Conservation (phyloP, 2,113 vertebrate genomes). For the Tychaedon coryphoeus region DNA sequence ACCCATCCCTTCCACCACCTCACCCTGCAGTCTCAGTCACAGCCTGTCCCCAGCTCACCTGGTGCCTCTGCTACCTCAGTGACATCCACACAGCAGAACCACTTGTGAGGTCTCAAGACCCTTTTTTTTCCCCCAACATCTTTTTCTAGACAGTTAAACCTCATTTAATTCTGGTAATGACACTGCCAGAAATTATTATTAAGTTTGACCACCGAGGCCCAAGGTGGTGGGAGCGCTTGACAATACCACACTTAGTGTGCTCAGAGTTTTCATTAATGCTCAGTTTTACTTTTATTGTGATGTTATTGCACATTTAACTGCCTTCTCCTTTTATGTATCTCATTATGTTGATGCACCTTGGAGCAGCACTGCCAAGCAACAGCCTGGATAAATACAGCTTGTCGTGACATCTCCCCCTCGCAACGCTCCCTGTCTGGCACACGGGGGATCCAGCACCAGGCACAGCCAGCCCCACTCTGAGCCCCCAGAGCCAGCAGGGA, state of each 20-base stretch:
- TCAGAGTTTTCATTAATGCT: constrained; percentile 45
- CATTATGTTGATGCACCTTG: constrained; percentile 51
- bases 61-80: neutral
- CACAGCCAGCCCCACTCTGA: neutral
- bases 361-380: constrained; percentile 42
- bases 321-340: constrained; percentile 51
- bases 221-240: neutral
- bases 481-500: neutral
- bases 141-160: neutral
- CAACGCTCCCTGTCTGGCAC: neutral
- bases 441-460: neutral
- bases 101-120: neutral
- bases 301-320: constrained; percentile 45
- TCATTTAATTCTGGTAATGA: neutral
- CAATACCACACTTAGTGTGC: neutral
- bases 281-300: constrained; percentile 47
- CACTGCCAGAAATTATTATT: constrained; percentile 5
- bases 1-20: neutral
- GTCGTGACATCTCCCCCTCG: neutral
- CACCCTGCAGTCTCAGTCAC: neutral
- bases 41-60: neutral
- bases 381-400: constrained; percentile 11
- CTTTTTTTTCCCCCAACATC: neutral
- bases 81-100: neutral
- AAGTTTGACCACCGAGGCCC: neutral